Conservation (phyloP, 2,888 invertebrate genomes). For the Baronia brevicornis region DNA sequence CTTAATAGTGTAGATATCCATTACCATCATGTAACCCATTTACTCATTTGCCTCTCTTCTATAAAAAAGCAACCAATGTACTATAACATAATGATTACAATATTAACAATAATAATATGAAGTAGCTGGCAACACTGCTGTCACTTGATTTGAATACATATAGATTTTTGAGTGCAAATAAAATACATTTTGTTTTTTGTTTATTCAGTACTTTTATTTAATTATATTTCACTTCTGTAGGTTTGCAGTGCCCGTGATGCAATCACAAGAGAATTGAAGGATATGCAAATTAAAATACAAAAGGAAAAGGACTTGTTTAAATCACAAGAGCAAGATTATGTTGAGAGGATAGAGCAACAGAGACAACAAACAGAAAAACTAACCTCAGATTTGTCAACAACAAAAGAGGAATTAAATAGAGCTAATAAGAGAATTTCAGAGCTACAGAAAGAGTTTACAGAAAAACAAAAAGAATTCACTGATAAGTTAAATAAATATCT, state of each 20-base stretch:
- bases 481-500: conserved; percentile 59
- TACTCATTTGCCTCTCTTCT: no score
- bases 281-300: conserved; percentile 56
- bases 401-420: conserved; percentile 71
- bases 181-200: no score
- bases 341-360: conserved; percentile 66
- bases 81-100: no score
- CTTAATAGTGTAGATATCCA: no score
- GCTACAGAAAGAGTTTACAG: conserved; percentile 67
- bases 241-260: conserved; percentile 77
- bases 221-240: conserved; percentile 34
- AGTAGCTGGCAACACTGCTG: no score
- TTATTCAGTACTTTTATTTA: neutral
- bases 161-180: no score
- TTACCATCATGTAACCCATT: no score
- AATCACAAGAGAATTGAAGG: conserved; percentile 72
- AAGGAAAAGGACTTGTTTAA: conserved; percentile 54
- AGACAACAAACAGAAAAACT: conserved; percentile 70
- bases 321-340: conserved; percentile 56
- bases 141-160: no score
- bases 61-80: no score
- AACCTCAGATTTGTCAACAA: conserved; percentile 54
- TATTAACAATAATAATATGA: no score
- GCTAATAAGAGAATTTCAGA: conserved; percentile 75
- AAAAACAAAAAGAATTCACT: conserved; percentile 69